Percentiles rank a stretch among this genome's conserved stretches.
Conservation (phyloP, 2,888 invertebrate genomes). For the Chrysomela aeneicollis region DNA sequence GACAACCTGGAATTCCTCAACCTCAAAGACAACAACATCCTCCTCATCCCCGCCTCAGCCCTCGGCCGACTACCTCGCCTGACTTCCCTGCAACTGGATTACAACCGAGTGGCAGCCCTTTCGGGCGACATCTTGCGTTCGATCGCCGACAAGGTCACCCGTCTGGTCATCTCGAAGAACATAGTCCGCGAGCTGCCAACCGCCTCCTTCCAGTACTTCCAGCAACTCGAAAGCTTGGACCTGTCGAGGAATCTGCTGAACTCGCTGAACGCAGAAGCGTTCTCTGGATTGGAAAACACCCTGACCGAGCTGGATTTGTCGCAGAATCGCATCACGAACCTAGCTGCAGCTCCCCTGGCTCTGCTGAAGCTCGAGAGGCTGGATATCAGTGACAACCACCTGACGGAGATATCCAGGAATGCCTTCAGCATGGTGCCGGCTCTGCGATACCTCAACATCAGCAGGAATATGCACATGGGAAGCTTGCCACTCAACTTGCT, state of each 20-base stretch:
- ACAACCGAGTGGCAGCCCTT: slow-evolving; percentile 86
- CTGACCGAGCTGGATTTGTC: slow-evolving; percentile 76
- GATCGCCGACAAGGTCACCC: slow-evolving; percentile 74
- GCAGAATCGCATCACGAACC: slow-evolving; percentile 75
- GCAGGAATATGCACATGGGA: slow-evolving; percentile 74
- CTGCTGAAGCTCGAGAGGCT: slow-evolving; percentile 72
- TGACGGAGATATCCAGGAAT: slow-evolving; percentile 74
- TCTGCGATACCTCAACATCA: slow-evolving; percentile 77
- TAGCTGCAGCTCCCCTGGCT: slow-evolving; percentile 71
- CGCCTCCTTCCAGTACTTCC: slow-evolving; percentile 81
- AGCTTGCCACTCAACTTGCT: slow-evolving; percentile 73
- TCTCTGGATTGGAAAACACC: slow-evolving; percentile 78
- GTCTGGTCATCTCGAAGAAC: slow-evolving; percentile 79
- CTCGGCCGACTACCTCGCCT: slow-evolving; percentile 80
- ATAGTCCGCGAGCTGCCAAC: slow-evolving; percentile 86
- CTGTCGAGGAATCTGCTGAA: slow-evolving; percentile 82
- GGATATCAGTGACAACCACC: slow-evolving; percentile 81
- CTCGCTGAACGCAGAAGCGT: slow-evolving; percentile 75
- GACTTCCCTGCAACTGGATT: slow-evolving; percentile 79
- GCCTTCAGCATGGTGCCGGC: slow-evolving; percentile 73
- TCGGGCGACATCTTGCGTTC: slow-evolving; percentile 80
- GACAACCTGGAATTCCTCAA: slow-evolving; percentile 78
- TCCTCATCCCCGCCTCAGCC: slow-evolving; percentile 84
- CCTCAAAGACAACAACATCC: slow-evolving; percentile 86
- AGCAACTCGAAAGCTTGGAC: slow-evolving; percentile 75